Conservation (phyloP, 2,888 invertebrate genomes). For the Trichogramma dendrolimi region DNA sequence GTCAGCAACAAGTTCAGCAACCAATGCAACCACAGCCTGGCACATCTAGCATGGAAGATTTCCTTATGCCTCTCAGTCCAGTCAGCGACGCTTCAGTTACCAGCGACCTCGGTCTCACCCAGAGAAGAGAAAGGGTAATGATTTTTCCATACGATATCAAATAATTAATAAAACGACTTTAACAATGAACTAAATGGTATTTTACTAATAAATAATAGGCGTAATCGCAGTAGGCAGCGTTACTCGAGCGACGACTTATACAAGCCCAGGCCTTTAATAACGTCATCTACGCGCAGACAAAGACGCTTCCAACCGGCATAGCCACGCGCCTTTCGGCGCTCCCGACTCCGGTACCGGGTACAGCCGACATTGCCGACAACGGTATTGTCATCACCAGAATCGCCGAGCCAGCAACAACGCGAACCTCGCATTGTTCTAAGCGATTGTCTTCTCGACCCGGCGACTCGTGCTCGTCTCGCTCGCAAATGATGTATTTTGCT, state of each 20-base stretch:
- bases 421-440: conserved; percentile 19
- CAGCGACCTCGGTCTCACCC: conserved; percentile 39
- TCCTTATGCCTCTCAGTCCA: conserved; percentile 50
- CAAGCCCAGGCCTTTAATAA: conserved; percentile 63
- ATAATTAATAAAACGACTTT: neutral
- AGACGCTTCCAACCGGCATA: conserved; percentile 49
- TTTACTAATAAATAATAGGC: conserved; percentile 32
- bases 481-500: no score
- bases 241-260: conserved; percentile 70
- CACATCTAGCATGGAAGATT: conserved; percentile 46
- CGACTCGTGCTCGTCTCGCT: neutral
- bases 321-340: conserved; percentile 33
- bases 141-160: neutral
- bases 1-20: conserved; percentile 5
- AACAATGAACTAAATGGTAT: neutral
- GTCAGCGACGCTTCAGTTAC: conserved; percentile 51
- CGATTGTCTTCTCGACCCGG: conserved; percentile 13
- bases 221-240: conserved; percentile 54
- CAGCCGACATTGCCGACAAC: neutral
- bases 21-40: conserved; percentile 21
- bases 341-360: neutral
- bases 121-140: conserved; percentile 40
- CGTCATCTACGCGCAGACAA: conserved; percentile 55
- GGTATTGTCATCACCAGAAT: neutral
- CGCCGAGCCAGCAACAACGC: conserved; percentile 1